Percentiles rank a stretch among this genome's conserved stretches.
Evolutionary conservation across 2,797 vertebrate species (phyloP).

Genomic region (Labeo calbasu): DNA sequence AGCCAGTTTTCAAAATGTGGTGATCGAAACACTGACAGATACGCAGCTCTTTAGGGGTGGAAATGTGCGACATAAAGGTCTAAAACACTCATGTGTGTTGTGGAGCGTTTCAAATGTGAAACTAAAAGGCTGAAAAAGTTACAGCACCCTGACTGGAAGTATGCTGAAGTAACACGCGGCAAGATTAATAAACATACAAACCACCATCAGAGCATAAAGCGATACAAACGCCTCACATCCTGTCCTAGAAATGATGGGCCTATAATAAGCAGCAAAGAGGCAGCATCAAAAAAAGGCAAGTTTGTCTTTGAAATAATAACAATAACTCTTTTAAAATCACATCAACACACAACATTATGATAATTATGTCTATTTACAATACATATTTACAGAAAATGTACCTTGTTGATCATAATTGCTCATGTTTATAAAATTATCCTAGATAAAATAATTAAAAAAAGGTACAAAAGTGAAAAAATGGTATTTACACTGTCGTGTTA

Average conservation of each 20-base stretch:
- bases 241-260: constrained; percentile 72
- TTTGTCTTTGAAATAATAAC: constrained; percentile 56
- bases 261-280: constrained; percentile 70
- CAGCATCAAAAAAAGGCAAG: constrained; percentile 59
- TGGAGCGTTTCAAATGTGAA: constrained; percentile 65
- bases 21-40: constrained; percentile 59
- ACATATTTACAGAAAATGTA: constrained; percentile 70
- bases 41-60: constrained; percentile 60
- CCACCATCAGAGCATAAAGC: constrained; percentile 52
- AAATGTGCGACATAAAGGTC: constrained; percentile 80
- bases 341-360: constrained; percentile 51
- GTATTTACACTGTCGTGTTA: constrained; percentile 68
- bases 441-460: constrained; percentile 58
- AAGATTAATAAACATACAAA: constrained; percentile 27
- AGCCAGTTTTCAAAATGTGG: constrained; percentile 54
- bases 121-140: constrained; percentile 69
- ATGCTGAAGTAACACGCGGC: constrained; percentile 30
- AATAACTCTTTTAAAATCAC: constrained; percentile 41
- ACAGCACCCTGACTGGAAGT: constrained; percentile 59
- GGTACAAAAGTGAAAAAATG: constrained; percentile 49
- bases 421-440: constrained; percentile 69
- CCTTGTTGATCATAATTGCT: constrained; percentile 71
- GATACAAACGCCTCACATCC: constrained; percentile 32
- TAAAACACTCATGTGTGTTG: constrained; percentile 56
- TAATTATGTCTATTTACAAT: constrained; percentile 80